Evolutionary conservation across 1,140 invertebrate species (phyloP).

Genomic region (Caenorhabditis remanei): DNA sequence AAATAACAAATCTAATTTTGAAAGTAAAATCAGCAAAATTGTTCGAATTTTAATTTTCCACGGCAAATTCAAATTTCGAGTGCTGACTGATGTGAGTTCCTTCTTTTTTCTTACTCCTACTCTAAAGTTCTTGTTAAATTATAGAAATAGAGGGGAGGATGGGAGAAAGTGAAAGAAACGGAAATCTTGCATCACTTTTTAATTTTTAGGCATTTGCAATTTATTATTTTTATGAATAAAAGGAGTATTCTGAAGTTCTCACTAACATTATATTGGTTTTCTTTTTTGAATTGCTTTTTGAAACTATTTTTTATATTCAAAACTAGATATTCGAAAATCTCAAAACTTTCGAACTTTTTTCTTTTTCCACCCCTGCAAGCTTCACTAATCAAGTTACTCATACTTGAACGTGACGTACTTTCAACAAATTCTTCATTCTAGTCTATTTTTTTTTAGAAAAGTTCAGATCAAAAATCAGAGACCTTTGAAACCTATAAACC

Average conservation of each 20-base stretch:
- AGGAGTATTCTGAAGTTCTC: background rate
- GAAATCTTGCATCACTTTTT: background rate
- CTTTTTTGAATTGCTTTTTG: too few relatives aligned
- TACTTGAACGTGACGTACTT: conserved; percentile 18
- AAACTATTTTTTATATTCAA: too few relatives aligned
- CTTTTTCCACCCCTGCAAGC: too few relatives aligned
- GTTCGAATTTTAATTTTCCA: background rate
- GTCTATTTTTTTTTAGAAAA: too few relatives aligned
- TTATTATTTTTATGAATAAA: background rate
- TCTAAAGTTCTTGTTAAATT: background rate
- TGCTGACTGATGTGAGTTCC: conserved; percentile 5
- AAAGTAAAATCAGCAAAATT: background rate
- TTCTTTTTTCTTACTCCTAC: background rate
- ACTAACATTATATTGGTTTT: too few relatives aligned
- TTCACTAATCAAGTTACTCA: background rate
- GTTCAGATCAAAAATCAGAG: background rate
- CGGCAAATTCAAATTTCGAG: background rate
- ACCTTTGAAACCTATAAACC: background rate
- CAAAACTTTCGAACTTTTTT: background rate
- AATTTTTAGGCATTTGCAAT: background rate
- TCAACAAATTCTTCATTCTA: background rate
- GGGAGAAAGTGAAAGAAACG: background rate
- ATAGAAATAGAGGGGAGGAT: background rate
- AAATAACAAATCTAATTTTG: background rate
- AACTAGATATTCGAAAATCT: too few relatives aligned